A percentile compares a stretch with the other conserved stretches of the same genome.
phyloP scores from a whole-genome alignment of 2,888 invertebrate genomes.

The Alcis repandata region DNA sequence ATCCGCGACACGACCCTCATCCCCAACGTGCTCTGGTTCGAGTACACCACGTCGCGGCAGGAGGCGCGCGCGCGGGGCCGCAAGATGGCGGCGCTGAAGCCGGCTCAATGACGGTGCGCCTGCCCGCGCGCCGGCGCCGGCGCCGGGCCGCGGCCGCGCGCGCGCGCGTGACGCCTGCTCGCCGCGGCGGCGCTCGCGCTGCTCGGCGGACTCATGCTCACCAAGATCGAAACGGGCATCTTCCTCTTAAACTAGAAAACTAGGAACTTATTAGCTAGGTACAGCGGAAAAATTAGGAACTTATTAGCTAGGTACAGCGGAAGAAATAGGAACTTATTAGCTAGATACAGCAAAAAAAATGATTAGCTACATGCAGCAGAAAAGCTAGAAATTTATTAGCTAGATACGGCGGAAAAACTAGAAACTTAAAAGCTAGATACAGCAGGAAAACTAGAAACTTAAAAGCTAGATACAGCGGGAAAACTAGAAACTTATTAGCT shows the following conservation, averaged over 20 bases:
- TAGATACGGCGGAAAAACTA: too few relatives aligned
- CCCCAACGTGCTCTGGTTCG: slow-evolving; percentile 97
- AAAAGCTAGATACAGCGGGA: too few relatives aligned
- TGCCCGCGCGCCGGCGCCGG: slow-evolving; percentile 69
- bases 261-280: too few relatives aligned
- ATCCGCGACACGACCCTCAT: slow-evolving; percentile 95
- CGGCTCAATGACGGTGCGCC: slow-evolving; percentile 92
- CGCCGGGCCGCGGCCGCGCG: slow-evolving; percentile 69
- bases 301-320: too few relatives aligned
- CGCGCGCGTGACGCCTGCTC: slow-evolving; percentile 56
- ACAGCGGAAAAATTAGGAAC: too few relatives aligned
- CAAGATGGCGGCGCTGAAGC: slow-evolving; percentile 93
- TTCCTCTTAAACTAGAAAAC: slow-evolving; percentile 46
- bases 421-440: too few relatives aligned
- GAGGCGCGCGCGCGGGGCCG: slow-evolving; percentile 93
- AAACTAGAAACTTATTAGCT: too few relatives aligned
- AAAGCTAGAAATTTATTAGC: too few relatives aligned
- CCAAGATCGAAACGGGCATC: slow-evolving; percentile 59
- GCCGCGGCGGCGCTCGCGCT: slow-evolving; percentile 72
- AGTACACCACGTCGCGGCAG: slow-evolving; percentile 94
- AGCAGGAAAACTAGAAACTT: too few relatives aligned
- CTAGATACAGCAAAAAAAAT: too few relatives aligned
- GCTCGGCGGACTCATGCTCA: slow-evolving; percentile 69
- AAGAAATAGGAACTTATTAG: too few relatives aligned
- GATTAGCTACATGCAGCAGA: too few relatives aligned